phyloP scores from a whole-genome alignment of 2,797 vertebrate species.

The Perodicticus potto region DNA sequence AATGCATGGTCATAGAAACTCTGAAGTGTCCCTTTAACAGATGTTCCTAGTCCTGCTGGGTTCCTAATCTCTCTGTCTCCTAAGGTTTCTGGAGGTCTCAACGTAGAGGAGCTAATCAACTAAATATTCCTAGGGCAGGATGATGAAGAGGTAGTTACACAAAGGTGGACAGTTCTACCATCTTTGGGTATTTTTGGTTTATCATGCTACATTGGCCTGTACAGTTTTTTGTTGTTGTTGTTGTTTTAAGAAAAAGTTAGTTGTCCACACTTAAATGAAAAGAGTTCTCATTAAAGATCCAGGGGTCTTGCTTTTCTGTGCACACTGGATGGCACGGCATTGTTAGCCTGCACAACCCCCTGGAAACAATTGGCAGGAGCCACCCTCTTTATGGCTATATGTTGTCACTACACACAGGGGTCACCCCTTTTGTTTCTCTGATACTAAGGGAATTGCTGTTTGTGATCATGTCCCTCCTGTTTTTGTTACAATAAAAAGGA shows the following conservation, averaged over 20 bases:
- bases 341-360: background rate
- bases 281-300: constrained; percentile 6
- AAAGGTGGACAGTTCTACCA: background rate
- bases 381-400: background rate
- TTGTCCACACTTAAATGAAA: constrained; percentile 31
- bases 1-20: background rate
- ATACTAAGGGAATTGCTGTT: background rate
- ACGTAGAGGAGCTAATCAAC: constrained; percentile 27
- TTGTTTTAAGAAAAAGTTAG: background rate
- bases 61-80: background rate
- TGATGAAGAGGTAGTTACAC: background rate
- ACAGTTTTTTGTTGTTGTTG: background rate
- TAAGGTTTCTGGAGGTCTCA: background rate
- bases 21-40: constrained; percentile 50
- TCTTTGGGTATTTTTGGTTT: background rate
- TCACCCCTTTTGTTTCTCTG: background rate
- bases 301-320: constrained; percentile 1
- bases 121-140: background rate
- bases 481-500: constrained; percentile 52
- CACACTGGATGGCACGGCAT: background rate
- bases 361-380: background rate
- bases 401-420: background rate
- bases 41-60: background rate
- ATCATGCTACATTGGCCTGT: background rate
- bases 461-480: background rate